phyloP scores from a whole-genome alignment of 2,113 vertebrate genomes.

The Equus przewalskii region DNA sequence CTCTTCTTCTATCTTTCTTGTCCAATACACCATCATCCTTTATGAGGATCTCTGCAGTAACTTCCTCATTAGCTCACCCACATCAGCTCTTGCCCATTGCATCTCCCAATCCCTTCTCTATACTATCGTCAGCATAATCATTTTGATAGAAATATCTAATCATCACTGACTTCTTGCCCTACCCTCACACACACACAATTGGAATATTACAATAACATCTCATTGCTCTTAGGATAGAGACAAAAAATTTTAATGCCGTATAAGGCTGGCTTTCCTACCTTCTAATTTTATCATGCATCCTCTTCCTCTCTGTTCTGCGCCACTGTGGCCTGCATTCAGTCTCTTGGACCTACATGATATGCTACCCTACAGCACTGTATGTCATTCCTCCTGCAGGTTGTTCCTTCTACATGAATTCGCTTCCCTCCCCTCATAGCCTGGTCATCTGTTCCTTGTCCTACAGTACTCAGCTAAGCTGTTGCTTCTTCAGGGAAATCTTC shows the following conservation, averaged over 20 bases:
- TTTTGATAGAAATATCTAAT: not conserved
- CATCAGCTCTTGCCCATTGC: too few species aligned
- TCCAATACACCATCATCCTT: not conserved
- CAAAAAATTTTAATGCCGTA: not conserved
- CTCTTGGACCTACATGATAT: not conserved
- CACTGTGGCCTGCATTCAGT: not conserved
- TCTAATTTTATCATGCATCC: not conserved
- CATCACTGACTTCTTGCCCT: not conserved
- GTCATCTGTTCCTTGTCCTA: not conserved
- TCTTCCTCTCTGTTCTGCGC: not conserved
- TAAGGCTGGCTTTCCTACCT: not conserved
- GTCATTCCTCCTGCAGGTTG: not conserved
- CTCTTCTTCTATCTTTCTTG: not conserved
- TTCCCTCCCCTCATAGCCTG: not conserved
- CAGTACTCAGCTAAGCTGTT: not conserved
- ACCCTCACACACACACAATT: too few species aligned
- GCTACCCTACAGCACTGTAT: not conserved
- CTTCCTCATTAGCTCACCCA: not conserved
- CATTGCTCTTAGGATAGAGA: not conserved
- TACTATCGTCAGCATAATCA: not conserved
- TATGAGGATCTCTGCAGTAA: not conserved
- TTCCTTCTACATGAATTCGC: not conserved
- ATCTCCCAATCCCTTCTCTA: not conserved
- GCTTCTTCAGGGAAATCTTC: not conserved
- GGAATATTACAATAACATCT: not conserved